Percentiles rank a stretch among this genome's conserved stretches.
phyloP scores from a whole-genome alignment of 1,140 invertebrate species.

The Chironomus tepperi region DNA sequence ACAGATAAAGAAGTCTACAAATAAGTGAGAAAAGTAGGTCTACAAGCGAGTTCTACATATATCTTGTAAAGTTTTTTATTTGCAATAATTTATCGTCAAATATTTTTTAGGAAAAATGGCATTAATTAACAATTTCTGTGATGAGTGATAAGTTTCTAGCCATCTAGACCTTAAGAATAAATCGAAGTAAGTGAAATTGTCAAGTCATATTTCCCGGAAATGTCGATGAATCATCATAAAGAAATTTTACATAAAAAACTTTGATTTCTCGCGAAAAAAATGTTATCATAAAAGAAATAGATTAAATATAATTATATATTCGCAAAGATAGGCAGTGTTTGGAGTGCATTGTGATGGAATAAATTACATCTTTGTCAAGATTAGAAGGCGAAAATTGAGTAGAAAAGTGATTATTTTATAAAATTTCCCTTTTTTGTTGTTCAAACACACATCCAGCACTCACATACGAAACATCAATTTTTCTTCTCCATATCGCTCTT shows the following conservation, averaged over 20 bases:
- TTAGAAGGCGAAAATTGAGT: no score
- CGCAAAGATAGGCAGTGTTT: no score
- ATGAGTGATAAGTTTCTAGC: neutral
- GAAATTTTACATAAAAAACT: slow-evolving; percentile 8
- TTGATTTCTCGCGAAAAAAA: slow-evolving; percentile 4
- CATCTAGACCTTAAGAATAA: neutral
- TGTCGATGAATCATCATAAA: slow-evolving; percentile 19
- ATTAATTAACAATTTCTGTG: slow-evolving; percentile 7
- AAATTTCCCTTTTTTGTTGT: neutral
- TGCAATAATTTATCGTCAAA: neutral
- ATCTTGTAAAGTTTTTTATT: neutral
- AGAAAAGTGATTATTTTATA: neutral
- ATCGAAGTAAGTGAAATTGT: neutral
- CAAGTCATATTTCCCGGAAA: neutral
- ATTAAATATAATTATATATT: no score
- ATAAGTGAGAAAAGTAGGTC: no score
- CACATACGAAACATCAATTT: neutral
- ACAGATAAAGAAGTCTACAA: no score
- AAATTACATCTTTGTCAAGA: no score
- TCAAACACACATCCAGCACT: neutral
- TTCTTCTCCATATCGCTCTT: neutral
- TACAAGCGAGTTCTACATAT: no score
- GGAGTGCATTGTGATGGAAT: no score
- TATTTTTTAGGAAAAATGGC: neutral
- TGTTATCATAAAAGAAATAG: neutral